Base-by-base conservation (phyloP, 1,140 invertebrate species). In the Procambarus virginalis region DNA sequence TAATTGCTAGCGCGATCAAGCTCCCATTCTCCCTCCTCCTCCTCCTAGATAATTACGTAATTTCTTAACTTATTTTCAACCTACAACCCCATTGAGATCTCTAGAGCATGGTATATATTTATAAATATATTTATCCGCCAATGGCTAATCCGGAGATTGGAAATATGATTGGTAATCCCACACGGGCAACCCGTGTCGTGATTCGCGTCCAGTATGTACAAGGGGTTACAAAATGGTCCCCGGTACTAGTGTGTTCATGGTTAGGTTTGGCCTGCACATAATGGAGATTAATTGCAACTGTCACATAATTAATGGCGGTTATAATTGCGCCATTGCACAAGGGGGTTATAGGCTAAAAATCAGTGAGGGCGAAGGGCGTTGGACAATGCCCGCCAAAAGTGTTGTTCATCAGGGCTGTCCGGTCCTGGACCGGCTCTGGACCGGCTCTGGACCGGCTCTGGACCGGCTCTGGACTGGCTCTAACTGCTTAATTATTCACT, bases 281-380 rank as follows among this genome's bases (percentile, higher is more conserved):
- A 22, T 73, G 17, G 68, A 73, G n/a, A 73, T 73, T 73, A 73
- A 73, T 73, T 73, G 68, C 22, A 34, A n/a, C 22, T 73, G 68
- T 73, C 68, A n/a, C 17, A 8, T 22, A 34, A 10, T 73, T 20
- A 34, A 73, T 73, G 68, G 10, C 17, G 10, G n/a, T 73, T 73
- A 22, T 73, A 73, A 73, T 73, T 73, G 68, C 68, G 34, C 68
- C 20, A 34, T 9, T 73, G 68, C n/a, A 22, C 68, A 22, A 9
- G 68, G 4, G n/a, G n/a, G 68, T 34, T 12, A 22, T 20, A 68
- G n/a, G 17, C 68, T 34, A 73, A 73, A 73, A 73, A 73, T 73
- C 68, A 73, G 68, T 22, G 68, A 34, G 17, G 12, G 17, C 22
- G 68, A n/a, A 22, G n/a, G n/a, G 68, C 68, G 51, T 6, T 73